A percentile compares a stretch with the other conserved stretches of the same genome.
phyloP scores from a whole-genome alignment of 2,113 vertebrate species.

The Edolisoma coerulescens region DNA sequence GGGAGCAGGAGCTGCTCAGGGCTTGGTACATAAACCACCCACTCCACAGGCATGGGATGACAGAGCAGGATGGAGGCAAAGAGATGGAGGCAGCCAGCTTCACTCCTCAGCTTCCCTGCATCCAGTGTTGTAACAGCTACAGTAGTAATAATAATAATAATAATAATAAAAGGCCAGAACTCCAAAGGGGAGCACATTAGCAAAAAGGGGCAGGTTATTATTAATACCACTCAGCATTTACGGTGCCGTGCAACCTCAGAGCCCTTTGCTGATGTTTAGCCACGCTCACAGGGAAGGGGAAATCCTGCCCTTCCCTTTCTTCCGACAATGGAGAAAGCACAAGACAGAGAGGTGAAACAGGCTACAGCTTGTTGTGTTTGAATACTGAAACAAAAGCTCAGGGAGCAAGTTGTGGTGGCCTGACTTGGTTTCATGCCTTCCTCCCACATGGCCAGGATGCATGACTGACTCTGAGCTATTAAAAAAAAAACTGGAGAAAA shows the following conservation, averaged over 20 bases:
- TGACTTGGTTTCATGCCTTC: not conserved
- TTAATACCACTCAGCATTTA: constrained; percentile 29
- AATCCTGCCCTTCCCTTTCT: not conserved
- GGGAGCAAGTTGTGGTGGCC: not conserved
- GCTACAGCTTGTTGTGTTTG: not conserved
- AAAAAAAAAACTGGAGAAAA: not conserved
- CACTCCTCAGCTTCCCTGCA: not conserved
- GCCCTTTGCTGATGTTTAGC: not conserved
- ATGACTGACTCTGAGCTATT: not conserved
- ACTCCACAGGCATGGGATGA: not conserved
- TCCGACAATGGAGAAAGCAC: not conserved
- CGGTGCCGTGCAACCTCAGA: not conserved
- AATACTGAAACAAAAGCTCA: not conserved
- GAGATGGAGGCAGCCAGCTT: not conserved
- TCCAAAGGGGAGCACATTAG: not conserved
- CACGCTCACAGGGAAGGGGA: not conserved
- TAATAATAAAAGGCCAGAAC: not conserved
- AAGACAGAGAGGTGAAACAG: not conserved
- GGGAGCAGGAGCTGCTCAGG: not conserved
- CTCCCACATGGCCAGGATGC: fast-evolving
- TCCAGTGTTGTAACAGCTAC: not conserved
- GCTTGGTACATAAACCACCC: not conserved
- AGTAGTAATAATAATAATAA: not conserved
- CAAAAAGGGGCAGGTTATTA: constrained; percentile 11
- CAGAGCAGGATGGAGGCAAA: not conserved